phyloP scores from a whole-genome alignment of 2,113 vertebrate species.

The Danio rerio region GRCz12tu NC_133192.1:31381501-31382000 shows the following conservation, averaged over 20 bases:
- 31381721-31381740: conserved; percentile 39
- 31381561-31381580: neutral
- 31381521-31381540: neutral
- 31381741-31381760: conserved; percentile 41
- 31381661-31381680: conserved; percentile 6
- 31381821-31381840: conserved; percentile 56
- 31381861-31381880: conserved; percentile 51
- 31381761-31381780: conserved; percentile 52
- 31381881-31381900: conserved; percentile 36
- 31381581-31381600: conserved; percentile 1
- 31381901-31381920: conserved; percentile 41
- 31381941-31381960: conserved; percentile 41
- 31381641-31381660: conserved; percentile 12
- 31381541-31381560: neutral
- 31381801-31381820: conserved; percentile 35
- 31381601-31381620: neutral
- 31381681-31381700: conserved; percentile 18
- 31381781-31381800: conserved; percentile 54
- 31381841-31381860: conserved; percentile 50
- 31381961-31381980: conserved; percentile 42
- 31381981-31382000: conserved; percentile 5
- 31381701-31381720: conserved; percentile 37
- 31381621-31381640: conserved; percentile 15
- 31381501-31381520: neutral
- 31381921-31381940: conserved; percentile 49